Evolutionary conservation across 2,888 invertebrate genomes (phyloP), one percentile per base, ranked within the genome.

Genomic region (Sicus ferrugineus): DNA sequence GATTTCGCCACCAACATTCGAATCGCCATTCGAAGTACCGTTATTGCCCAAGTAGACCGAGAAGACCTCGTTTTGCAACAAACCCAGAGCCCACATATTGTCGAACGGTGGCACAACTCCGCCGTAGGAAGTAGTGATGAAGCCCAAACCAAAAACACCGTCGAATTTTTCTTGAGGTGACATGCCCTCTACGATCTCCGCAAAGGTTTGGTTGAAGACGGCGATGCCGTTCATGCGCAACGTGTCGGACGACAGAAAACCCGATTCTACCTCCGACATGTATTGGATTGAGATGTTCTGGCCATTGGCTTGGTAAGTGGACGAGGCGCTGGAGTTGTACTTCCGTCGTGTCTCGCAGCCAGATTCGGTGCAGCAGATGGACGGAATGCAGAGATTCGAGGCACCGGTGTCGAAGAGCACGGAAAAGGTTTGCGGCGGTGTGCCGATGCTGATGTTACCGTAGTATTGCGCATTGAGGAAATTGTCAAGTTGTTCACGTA

Each of bases 371-470:
- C 98, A 99, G 83, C 95, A 92, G 87, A 96, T 95, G 30, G 98
- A 97, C 14, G 98, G 98, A 70, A 99, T 92, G 98, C 98, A 99
- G 73, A 99, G 89, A 86, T 99, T 98, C 63, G 98, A 96, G 31
- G 98, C 98, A 72, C 74, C 75, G 11, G 74, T 58, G 86, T 98
- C 98, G 87, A 98, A 99, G 74, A 98, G 92, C 72, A 98, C 97
- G 80, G 91, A 92, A 87, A 98, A 98, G 16, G 86, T 87, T 87
- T 98, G 98, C 66, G 94, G 91, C 23, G 98, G 97, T 50, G 89
- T 90, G 70, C 97, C 97, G 84, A 98, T 92, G 0, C 89, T 86
- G 77, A 98, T 96, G 11, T 30, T 16, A 30, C 70, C 70, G 34
- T 72, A 72, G 28, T 80, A 80, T 30, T 73, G 73, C 70, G 76